These are phyloP conservation scores for Epinotia demarniana DNA, from an alignment of 2,888 invertebrate genomes.

Conservation along the genomic window DNA sequence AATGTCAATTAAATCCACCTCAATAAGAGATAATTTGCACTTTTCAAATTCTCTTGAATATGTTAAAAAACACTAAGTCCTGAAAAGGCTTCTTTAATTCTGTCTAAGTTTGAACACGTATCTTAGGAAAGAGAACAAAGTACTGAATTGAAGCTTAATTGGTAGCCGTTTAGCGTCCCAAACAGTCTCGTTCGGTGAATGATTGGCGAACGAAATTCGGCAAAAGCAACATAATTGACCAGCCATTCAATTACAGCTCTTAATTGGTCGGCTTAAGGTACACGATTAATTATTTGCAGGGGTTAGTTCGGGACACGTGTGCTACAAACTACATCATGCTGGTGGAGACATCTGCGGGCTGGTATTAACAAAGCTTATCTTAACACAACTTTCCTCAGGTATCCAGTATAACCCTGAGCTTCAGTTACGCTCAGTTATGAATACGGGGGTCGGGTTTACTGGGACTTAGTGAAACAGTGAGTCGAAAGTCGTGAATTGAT, in stretches of 20 bases:
- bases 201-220: constrained; percentile 11
- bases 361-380: background rate
- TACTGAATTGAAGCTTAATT: constrained; percentile 17
- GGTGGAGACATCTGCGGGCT: constrained; percentile 19
- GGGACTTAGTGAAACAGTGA: too few relatives aligned
- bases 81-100: too few relatives aligned
- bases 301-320: constrained; percentile 4
- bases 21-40: too few relatives aligned
- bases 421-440: background rate
- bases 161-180: constrained; percentile 15
- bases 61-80: too few relatives aligned
- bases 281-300: background rate
- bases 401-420: background rate
- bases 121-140: constrained; percentile 31
- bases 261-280: background rate
- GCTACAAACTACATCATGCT: constrained; percentile 7
- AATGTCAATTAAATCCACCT: too few relatives aligned
- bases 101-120: constrained; percentile 3
- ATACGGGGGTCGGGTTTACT: background rate
- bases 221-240: constrained; percentile 11
- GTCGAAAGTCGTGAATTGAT: background rate
- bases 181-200: constrained; percentile 13
- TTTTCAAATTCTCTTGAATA: too few relatives aligned
- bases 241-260: constrained; percentile 2
- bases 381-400: background rate